These are phyloP conservation scores for Ageneiosus marmoratus DNA, from an alignment of 2,113 vertebrate species.

Conservation along the genomic window DNA sequence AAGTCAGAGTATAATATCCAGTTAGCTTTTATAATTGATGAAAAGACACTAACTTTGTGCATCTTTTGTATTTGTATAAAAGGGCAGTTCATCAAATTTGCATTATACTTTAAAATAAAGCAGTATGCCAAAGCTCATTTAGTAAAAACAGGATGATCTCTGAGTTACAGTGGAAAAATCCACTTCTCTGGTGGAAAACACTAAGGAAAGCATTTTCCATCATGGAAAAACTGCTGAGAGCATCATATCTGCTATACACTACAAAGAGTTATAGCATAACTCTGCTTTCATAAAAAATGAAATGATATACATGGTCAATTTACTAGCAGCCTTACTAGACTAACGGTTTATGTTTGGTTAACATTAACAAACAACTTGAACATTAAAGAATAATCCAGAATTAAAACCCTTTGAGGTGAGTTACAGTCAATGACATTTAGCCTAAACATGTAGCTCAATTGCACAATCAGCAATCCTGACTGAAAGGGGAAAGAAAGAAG, in stretches of 20 bases:
- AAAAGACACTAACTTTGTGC: background rate
- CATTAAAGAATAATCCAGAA: background rate
- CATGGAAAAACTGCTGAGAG: conserved; percentile 1
- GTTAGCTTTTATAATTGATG: background rate
- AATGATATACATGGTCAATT: background rate
- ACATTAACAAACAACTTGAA: background rate
- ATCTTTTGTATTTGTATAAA: background rate
- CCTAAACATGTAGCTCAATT: background rate
- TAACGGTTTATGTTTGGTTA: background rate
- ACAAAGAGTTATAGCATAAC: background rate
- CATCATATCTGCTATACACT: background rate
- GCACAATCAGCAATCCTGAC: background rate
- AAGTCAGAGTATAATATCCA: background rate
- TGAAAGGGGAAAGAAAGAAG: background rate
- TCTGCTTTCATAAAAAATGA: background rate
- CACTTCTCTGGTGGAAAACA: background rate
- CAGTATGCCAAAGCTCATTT: background rate
- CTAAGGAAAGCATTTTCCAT: conserved; percentile 13
- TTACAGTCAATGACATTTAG: background rate
- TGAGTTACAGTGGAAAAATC: background rate
- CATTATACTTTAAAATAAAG: background rate
- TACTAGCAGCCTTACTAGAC: background rate
- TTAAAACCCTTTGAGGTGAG: background rate
- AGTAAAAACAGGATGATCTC: background rate
- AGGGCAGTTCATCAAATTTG: background rate